phyloP scores from a whole-genome alignment of 2,888 invertebrate genomes.

The Zootermopsis nevadensis region DNA sequence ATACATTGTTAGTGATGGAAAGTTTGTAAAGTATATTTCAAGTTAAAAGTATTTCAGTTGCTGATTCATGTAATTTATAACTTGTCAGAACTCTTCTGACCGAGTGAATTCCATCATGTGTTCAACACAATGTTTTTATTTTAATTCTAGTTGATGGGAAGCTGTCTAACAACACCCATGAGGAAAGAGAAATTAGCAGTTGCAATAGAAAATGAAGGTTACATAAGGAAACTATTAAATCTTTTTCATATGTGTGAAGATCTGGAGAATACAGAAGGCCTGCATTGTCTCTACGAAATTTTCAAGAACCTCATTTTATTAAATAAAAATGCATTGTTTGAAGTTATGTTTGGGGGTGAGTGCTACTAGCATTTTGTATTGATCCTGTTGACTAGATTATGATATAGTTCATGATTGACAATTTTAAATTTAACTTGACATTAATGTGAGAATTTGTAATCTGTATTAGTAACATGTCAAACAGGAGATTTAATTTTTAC shows the following conservation, averaged over 20 bases:
- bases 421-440: no score
- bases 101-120: no score
- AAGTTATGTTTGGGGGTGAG: conserved; percentile 92
- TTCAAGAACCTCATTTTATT: conserved; percentile 98
- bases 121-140: conserved; percentile 18
- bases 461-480: no score
- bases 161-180: conserved; percentile 88
- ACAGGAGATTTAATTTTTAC: no score
- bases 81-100: no score
- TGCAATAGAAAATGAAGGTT: conserved; percentile 93
- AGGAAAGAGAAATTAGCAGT: conserved; percentile 94
- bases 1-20: no score
- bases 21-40: no score
- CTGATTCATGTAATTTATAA: no score
- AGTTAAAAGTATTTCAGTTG: no score
- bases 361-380: conserved; percentile 1
- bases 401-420: no score
- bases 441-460: no score
- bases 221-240: conserved; percentile 93
- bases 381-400: no score
- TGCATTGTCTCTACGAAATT: conserved; percentile 97
- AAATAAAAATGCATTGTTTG: conserved; percentile 96
- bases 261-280: conserved; percentile 91
- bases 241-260: conserved; percentile 98
- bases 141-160: conserved; percentile 74